phyloP scores from a whole-genome alignment of 2,113 vertebrate genomes.

The Ctenomys sociabilis region DNA sequence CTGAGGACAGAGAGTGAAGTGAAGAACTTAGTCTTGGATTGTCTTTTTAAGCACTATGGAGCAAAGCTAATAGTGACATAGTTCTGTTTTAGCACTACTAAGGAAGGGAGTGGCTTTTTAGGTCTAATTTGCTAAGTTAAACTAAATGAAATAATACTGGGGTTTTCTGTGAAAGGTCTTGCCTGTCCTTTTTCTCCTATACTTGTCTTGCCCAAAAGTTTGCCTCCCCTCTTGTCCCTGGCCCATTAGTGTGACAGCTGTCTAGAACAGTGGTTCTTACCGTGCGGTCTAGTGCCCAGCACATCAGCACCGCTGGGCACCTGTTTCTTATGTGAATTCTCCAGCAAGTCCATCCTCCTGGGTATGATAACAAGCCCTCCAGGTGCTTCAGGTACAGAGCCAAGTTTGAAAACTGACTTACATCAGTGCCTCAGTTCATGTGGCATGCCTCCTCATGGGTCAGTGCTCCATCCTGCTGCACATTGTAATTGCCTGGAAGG shows the following conservation, averaged over 20 bases:
- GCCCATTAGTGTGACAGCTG: too few species aligned
- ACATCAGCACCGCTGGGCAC: not conserved
- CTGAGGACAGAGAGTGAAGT: not conserved
- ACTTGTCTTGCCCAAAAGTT: not conserved
- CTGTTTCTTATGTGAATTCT: slow-evolving; percentile 4
- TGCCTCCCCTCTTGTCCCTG: not conserved
- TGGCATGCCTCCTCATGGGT: not conserved
- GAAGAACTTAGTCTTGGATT: not conserved
- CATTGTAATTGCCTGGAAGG: not conserved
- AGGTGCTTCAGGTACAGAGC: not conserved
- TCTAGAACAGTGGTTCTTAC: not conserved
- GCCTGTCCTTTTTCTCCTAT: not conserved
- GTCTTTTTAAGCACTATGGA: not conserved
- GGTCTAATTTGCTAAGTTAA: not conserved
- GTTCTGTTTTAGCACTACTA: not conserved
- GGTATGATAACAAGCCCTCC: not conserved
- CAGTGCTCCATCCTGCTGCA: not conserved
- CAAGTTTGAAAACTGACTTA: not conserved
- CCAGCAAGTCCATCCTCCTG: not conserved
- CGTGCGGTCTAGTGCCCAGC: not conserved
- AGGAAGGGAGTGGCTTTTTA: not conserved
- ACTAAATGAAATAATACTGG: not conserved
- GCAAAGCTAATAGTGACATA: not conserved
- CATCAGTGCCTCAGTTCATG: not conserved
- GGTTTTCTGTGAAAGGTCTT: not conserved